Evolutionary conservation across 1,140 invertebrate species (phyloP).

Genomic region (Vanessa atalanta): DNA sequence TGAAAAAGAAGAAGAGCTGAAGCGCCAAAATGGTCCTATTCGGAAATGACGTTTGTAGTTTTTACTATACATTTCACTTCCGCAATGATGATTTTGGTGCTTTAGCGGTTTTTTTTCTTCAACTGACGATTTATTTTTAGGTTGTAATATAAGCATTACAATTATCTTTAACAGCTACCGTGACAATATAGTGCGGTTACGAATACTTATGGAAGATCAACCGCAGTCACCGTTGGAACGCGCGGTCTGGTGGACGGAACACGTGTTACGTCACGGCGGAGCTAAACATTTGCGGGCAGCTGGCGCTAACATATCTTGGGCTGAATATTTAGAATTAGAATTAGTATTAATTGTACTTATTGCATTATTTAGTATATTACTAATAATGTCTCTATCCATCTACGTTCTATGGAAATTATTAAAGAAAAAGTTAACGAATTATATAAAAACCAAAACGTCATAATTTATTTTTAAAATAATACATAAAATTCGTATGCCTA

Average conservation of each 20-base stretch:
- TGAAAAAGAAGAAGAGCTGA: too few species aligned
- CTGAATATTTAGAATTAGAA: conserved; percentile 27
- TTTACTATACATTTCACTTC: too few species aligned
- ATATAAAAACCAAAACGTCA: too few species aligned
- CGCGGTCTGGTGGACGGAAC: conserved; percentile 82
- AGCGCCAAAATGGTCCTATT: too few species aligned
- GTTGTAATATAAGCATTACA: not conserved
- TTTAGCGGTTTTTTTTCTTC: too few species aligned
- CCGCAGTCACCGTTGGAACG: conserved; percentile 51
- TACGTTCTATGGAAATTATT: not conserved
- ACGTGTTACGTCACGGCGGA: conserved; percentile 73
- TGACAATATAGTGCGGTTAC: conserved; percentile 40
- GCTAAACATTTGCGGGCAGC: conserved; percentile 18
- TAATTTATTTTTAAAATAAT: too few species aligned
- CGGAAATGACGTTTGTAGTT: too few species aligned
- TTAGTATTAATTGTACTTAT: conserved; percentile 9
- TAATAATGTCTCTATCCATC: not conserved
- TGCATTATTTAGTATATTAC: not conserved
- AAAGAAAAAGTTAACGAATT: not conserved
- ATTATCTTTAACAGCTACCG: conserved; percentile 43
- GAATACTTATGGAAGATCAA: conserved; percentile 39
- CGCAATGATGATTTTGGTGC: not conserved
- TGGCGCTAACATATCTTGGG: conserved; percentile 16
- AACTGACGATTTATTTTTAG: not conserved
- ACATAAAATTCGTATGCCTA: too few species aligned